Percentiles rank a stretch among this genome's conserved stretches.
These are phyloP conservation scores for Bubo scandiacus DNA, from an alignment of 2,113 vertebrate species.

Conservation along the genomic window DNA sequence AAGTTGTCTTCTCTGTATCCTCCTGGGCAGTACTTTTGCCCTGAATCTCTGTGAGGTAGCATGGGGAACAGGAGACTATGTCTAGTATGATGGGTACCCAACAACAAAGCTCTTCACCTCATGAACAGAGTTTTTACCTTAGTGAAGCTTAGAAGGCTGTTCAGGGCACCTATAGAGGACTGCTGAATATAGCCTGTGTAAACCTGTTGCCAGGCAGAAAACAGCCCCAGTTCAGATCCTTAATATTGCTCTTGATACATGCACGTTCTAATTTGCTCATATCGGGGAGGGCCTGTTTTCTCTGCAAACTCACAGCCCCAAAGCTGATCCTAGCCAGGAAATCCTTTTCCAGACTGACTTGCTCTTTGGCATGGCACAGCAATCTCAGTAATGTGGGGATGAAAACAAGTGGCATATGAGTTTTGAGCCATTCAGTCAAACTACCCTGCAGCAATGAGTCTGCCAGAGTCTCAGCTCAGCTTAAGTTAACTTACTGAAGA, in stretches of 20 bases:
- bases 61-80: neutral
- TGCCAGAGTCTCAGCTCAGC: neutral
- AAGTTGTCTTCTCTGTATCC: neutral
- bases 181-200: rapidly evolving
- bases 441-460: neutral
- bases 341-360: neutral
- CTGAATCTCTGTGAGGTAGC: neutral
- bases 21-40: neutral
- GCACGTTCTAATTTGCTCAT: neutral
- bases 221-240: neutral
- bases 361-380: neutral
- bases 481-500: neutral
- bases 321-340: neutral
- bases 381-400: neutral
- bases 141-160: neutral
- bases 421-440: neutral
- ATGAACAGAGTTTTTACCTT: neutral
- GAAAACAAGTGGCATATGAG: neutral
- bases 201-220: neutral
- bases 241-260: neutral
- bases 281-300: neutral
- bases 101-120: neutral
- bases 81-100: neutral
- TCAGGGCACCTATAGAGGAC: neutral
- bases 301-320: neutral